Conservation (phyloP, 2,888 invertebrate species). For the Habrosyne pyritoides region DNA sequence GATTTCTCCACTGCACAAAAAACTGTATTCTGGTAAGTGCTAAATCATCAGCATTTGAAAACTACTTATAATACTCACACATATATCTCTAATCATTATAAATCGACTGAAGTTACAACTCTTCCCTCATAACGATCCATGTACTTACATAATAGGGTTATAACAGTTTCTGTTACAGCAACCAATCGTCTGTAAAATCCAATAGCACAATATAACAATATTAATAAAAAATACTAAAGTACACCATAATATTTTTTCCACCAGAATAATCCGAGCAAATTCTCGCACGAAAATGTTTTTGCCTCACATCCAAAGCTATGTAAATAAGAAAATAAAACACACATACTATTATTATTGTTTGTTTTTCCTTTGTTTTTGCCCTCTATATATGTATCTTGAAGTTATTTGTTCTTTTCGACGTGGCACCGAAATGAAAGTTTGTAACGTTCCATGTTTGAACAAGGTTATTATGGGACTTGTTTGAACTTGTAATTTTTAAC, state of each 20-base stretch:
- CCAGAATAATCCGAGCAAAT: not conserved
- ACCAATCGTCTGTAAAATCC: not conserved
- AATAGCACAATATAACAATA: not conserved
- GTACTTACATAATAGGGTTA: not conserved
- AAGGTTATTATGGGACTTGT: conserved; percentile 33
- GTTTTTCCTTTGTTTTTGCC: conserved; percentile 6
- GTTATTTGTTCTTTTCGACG: conserved; percentile 30
- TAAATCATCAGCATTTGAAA: no score
- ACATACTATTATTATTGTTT: conserved; percentile 5
- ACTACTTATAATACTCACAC: no score
- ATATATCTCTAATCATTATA: no score
- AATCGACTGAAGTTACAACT: no score
- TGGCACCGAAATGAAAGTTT: conserved; percentile 22
- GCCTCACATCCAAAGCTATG: not conserved
- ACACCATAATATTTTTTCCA: conserved; percentile 1
- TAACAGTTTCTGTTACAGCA: not conserved
- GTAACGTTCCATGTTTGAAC: conserved; percentile 29
- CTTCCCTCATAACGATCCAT: no score
- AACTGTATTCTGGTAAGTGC: no score
- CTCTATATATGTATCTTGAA: not conserved
- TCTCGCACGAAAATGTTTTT: not conserved
- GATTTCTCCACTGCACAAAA: no score
- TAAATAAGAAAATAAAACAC: conserved; percentile 7
- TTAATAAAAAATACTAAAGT: not conserved
- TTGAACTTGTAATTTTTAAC: conserved; percentile 24